Evolutionary conservation across 2,797 vertebrate species (phyloP).

Genomic region (Xerus rutilus): DNA sequence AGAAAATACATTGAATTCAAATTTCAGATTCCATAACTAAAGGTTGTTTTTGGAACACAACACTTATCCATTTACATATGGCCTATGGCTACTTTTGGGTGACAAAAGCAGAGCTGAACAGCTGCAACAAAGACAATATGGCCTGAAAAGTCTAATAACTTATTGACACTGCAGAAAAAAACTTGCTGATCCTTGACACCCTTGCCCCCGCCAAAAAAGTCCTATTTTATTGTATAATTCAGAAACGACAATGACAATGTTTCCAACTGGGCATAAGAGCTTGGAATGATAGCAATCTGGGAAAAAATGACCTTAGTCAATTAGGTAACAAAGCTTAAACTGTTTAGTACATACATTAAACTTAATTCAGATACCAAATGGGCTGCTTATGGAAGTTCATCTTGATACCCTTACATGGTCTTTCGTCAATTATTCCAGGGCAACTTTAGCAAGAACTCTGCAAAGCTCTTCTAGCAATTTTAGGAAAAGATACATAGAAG

Average conservation of each 20-base stretch:
- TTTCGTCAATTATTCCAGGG: slow-evolving; percentile 36
- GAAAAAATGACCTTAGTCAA: slow-evolving; percentile 37
- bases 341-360: slow-evolving; percentile 34
- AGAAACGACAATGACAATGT: slow-evolving; percentile 7
- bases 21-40: slow-evolving; percentile 55
- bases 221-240: slow-evolving; percentile 55
- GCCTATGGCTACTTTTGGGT: slow-evolving; percentile 18
- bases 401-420: background rate
- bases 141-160: background rate
- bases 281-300: slow-evolving; percentile 33
- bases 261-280: slow-evolving; percentile 13
- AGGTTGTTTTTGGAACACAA: background rate
- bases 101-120: slow-evolving; percentile 6
- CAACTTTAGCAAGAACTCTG: background rate
- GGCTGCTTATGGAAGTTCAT: background rate
- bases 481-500: slow-evolving; percentile 23
- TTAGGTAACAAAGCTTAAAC: slow-evolving; percentile 42
- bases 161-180: slow-evolving; percentile 20
- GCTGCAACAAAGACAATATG: background rate
- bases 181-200: background rate
- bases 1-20: slow-evolving; percentile 45
- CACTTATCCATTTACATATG: background rate
- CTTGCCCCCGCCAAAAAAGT: background rate
- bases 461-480: slow-evolving; percentile 8
- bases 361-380: slow-evolving; percentile 34